Conservation (phyloP, 92 coral and sea anemone species). For the Palythoa heliodiscus region DNA sequence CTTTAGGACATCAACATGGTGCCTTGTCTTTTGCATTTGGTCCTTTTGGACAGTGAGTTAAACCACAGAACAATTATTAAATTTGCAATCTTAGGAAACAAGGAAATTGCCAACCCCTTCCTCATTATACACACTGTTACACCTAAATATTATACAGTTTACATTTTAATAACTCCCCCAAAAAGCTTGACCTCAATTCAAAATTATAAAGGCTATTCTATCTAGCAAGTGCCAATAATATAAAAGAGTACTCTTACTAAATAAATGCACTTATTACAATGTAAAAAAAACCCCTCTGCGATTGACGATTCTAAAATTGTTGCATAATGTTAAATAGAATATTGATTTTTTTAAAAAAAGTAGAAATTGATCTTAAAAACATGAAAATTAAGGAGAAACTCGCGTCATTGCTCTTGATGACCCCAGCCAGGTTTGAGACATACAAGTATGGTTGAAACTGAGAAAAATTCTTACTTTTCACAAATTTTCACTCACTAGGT, state of each 20-base stretch:
- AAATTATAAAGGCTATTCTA: background rate
- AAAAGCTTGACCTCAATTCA: background rate
- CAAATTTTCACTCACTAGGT: background rate
- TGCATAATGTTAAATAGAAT: background rate
- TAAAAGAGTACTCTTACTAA: background rate
- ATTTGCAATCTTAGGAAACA: background rate
- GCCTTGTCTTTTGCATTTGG: conserved; percentile 1
- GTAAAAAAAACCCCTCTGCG: background rate
- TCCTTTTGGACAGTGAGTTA: background rate
- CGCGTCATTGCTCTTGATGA: background rate
- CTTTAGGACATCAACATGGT: background rate
- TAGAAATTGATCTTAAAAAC: background rate
- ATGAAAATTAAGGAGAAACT: background rate
- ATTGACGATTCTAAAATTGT: background rate
- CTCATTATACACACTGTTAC: background rate
- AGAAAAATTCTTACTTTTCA: conserved; percentile 2
- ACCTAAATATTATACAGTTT: background rate
- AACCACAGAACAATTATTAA: background rate
- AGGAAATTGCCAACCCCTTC: background rate
- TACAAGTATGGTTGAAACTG: background rate
- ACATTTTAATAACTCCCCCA: background rate
- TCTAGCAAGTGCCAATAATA: background rate
- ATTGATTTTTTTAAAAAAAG: background rate
- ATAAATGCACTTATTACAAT: background rate
- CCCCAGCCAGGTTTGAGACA: conserved; percentile 1